Percentiles rank a stretch among this genome's conserved stretches.
Conservation (phyloP, 2,113 vertebrate species). For the Neomonachus schauinslandi region DNA sequence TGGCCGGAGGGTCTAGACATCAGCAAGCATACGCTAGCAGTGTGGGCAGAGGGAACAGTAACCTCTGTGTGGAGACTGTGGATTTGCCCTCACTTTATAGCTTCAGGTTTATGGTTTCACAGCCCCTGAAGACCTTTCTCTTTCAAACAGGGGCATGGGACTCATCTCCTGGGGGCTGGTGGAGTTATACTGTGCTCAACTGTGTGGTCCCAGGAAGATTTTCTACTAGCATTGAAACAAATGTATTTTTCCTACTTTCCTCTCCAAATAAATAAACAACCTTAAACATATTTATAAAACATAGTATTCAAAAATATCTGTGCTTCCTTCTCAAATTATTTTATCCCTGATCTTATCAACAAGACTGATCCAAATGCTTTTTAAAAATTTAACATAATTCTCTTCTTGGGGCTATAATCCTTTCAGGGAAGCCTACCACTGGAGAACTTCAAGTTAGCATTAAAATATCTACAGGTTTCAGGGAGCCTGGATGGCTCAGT, state of each 20-base stretch:
- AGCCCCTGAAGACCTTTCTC: not conserved
- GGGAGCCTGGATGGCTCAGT: not conserved
- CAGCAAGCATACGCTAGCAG: not conserved
- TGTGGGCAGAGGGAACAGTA: rapidly evolving
- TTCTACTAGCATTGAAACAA: not conserved
- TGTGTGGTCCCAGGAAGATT: not conserved
- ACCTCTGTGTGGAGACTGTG: too few species aligned
- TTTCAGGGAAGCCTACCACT: not conserved
- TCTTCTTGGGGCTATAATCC: not conserved
- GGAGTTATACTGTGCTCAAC: not conserved
- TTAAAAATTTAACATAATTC: not conserved
- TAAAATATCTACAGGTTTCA: not conserved
- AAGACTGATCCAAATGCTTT: not conserved
- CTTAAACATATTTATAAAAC: not conserved
- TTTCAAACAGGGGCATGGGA: not conserved
- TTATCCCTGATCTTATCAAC: not conserved
- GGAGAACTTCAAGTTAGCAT: not conserved
- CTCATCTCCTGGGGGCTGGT: not conserved
- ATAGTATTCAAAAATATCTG: not conserved
- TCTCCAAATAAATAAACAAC: not conserved
- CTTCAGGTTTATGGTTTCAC: not conserved
- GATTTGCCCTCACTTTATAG: not conserved
- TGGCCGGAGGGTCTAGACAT: not conserved
- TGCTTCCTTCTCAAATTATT: not conserved
- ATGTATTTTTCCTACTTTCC: not conserved